Conservation (phyloP, 2,888 invertebrate species). For the Orchesellides sinensis region DNA sequence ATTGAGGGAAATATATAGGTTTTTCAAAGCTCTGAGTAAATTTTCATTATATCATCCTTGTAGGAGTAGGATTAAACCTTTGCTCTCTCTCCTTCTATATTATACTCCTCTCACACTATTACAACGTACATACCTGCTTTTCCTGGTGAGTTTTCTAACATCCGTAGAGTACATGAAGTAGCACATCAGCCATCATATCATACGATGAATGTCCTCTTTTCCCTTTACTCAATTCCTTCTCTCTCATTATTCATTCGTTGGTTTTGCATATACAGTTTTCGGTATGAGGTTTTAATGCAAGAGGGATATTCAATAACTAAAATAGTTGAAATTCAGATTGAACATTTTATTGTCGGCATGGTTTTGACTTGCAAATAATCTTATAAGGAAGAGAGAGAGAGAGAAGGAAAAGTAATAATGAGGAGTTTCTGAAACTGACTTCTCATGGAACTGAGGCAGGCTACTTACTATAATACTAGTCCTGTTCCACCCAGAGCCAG, state of each 20-base stretch:
- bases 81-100: not conserved
- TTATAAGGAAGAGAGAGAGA: conserved; percentile 19
- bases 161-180: not conserved
- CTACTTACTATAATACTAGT: too few relatives aligned
- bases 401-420: conserved; percentile 3
- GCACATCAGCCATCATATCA: not conserved
- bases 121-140: conserved; percentile 1
- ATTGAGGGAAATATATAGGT: not conserved
- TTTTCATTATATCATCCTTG: not conserved
- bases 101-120: not conserved
- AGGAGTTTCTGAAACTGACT: conserved; percentile 29
- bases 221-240: conserved; percentile 20
- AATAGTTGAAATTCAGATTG: conserved; percentile 5
- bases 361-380: conserved; percentile 13
- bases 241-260: conserved; percentile 18
- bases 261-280: not conserved
- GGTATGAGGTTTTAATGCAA: not conserved
- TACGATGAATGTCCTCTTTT: conserved; percentile 33
- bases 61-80: not conserved
- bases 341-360: conserved; percentile 18
- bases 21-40: conserved; percentile 3
- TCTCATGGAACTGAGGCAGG: too few relatives aligned
- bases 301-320: not conserved
- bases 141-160: not conserved
- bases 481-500: too few relatives aligned